phyloP scores from a whole-genome alignment of 2,797 vertebrate genomes.

The Selene dorsalis region DNA sequence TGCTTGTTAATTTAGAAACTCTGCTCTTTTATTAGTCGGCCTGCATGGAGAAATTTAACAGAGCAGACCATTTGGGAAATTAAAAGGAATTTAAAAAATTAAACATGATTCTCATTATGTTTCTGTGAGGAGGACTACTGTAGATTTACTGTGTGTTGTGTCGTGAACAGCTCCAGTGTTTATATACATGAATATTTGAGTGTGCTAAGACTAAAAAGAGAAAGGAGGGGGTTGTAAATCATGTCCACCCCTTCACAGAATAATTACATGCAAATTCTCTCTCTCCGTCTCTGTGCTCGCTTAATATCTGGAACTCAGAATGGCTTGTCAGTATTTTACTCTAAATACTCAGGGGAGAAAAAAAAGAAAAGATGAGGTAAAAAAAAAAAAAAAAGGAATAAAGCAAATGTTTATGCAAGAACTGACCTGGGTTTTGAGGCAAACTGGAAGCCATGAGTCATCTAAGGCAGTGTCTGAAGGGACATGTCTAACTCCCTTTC shows the following conservation, averaged over 20 bases:
- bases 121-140: constrained; percentile 23
- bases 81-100: constrained; percentile 42
- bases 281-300: constrained; percentile 34
- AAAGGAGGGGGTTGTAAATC: constrained; percentile 46
- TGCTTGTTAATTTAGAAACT: constrained; percentile 36
- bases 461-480: constrained; percentile 69
- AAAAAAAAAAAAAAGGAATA: not conserved
- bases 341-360: constrained; percentile 34
- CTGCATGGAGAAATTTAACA: constrained; percentile 15
- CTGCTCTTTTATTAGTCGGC: constrained; percentile 16
- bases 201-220: constrained; percentile 11
- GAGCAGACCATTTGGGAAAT: constrained; percentile 51
- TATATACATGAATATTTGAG: constrained; percentile 7
- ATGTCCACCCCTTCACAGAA: constrained; percentile 56
- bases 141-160: constrained; percentile 39
- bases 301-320: constrained; percentile 51
- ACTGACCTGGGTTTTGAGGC: constrained; percentile 52
- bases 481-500: constrained; percentile 73
- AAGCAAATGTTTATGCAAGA: constrained; percentile 45
- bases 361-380: not conserved
- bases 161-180: constrained; percentile 22
- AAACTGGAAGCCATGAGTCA: constrained; percentile 57
- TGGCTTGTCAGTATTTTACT: constrained; percentile 43
- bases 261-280: constrained; percentile 73
- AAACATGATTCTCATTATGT: constrained; percentile 47